Evolutionary conservation across 1,140 invertebrate species (phyloP), one percentile per base, ranked within the genome.

Genomic region (Ostrea edulis): DNA sequence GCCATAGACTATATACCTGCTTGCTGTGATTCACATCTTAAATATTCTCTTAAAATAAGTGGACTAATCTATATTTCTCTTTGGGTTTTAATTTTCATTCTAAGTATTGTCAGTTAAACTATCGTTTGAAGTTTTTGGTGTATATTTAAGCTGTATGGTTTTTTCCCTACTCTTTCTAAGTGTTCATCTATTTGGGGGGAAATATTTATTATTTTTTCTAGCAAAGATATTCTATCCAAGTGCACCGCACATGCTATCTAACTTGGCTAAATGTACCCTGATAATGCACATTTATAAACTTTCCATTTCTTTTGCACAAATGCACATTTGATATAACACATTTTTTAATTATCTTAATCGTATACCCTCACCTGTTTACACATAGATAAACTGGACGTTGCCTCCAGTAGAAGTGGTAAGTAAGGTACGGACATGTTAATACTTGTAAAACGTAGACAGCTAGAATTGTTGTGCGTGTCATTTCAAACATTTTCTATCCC

Each of bases 401-500:
- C 68, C 68, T 35, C 68, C 68, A 77, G 68, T 77, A 29, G 68
- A 77, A 25, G 68, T 77, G 68, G 68, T 77, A 77, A 77, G 68
- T 77, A 29, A 35, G 35, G 2, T 12, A 22, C 14, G 20, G 55
- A 62, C 14, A 62, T 58, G 68, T 35, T 77, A 77, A 29, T 20
- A n/a, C n/a, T 20, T 62, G 55, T 62, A 7, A 44, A 44, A 25
- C 29, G 68, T 77, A 77, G 68, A 29, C 8, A 14, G 68, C 68
- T 77, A 77, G 68, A 25, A 77, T 2, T 14, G 55, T 20, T n/a
- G n/a, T 20, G n/a, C 5, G 14, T 62, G 55, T 62, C 0, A 55
- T 55, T 55, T 55, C 2, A 55, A n/a, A 62, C 17, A 7, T 62
- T 62, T 62, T 62, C 55, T n/a, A 20, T n/a, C 14, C 2, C 55